Base-by-base conservation (phyloP, 2,888 invertebrate species). In the Drosophila acutilabella region DNA sequence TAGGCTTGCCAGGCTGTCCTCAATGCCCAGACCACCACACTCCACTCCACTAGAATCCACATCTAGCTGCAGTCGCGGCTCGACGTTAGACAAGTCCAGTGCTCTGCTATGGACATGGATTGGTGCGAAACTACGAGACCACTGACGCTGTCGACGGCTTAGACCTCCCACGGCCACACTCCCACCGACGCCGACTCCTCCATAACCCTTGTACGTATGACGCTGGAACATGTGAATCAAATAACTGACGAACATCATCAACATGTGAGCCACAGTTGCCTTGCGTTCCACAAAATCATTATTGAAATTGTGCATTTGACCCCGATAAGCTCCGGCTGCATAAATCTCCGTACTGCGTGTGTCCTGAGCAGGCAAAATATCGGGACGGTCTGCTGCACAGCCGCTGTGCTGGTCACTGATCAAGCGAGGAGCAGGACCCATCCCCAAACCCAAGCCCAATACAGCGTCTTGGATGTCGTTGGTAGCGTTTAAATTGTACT, bases 61-160 rank as follows among this genome's bases (percentile, higher is more conserved):
- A 0, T 59, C 71, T 33, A 60, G 16, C 48, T 58, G 68, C 44
- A 53, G 64, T 14, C 57, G 45, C n/a, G 62, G 36, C 5, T 36
- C 13, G 4, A 13, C 51, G 7, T 30, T 30, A 2, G 30, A 30
- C 8, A 30, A 30, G 30, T 30, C 30, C 30, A 30, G 30, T 30
- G 51, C 5, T 2, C 60, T 40, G 6, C 40, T 42, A 10, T 72
- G 69, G 78, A 92, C 84, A 83, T 93, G 91, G 80, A 93, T 93
- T 76, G 94, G 95, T 75, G 93, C 95, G 92, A 94, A 97, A 93
- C 94, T 96, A 41, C 96, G 93, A 30, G 96, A 96, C 94, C 95
- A 95, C 81, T 95, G 95, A 74, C 89, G 89, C 6, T 88, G 84
- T 3, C 85, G 71, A 18, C 72, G 64, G 13, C 60, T 69, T 1